Base-by-base conservation (phyloP, 2,113 vertebrate species). In the Ciconia maguari region DNA sequence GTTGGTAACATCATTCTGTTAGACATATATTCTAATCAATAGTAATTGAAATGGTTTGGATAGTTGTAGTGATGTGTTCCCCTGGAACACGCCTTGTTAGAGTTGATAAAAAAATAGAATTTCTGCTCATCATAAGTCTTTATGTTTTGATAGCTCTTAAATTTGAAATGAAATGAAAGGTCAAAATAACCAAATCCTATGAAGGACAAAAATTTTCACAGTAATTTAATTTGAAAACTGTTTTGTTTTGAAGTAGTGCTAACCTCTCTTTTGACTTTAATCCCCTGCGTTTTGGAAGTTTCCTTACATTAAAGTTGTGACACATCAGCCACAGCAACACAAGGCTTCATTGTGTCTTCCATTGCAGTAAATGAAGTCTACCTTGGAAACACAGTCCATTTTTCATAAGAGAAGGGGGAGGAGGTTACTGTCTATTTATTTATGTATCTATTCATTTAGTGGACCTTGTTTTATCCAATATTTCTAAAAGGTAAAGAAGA, bases 101-200 rank as follows among this genome's bases (percentile, higher is more conserved):
- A 86, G 34, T 30, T 92, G 71, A 90, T 62, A 6, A 90, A 93
- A 93, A 92, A 62, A 11, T 20, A 79, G 36, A 74, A 61, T 89
- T 94, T 83, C 80, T 93, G 19, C 34, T 90, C 22, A 61, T 80
- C 75, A 66, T 41, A 83, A 65, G 62, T 69, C 71, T 19, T 69
- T 51, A 44, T 20, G 2, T 83, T 94, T 86, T 88, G 70, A 82
- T 61, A 95, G 52, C 11, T 88, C 69, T 92, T 93, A 91, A 76
- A 93, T 66, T 85, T 88, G 65, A 83, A 87, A 87, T 57, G 13
- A 89, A 83, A 80, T 79, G n/a, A 92, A 91, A 92, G 61, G 52
- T 91, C 66, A 89, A 83, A 94, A 79, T 76, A 83, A 71, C 11
- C 19, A 65, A 85, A 52, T 60, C 10, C 13, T 72, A 30, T 32